Conservation (phyloP, 1,140 invertebrate species). For the Drosophila micromelanica region DNA sequence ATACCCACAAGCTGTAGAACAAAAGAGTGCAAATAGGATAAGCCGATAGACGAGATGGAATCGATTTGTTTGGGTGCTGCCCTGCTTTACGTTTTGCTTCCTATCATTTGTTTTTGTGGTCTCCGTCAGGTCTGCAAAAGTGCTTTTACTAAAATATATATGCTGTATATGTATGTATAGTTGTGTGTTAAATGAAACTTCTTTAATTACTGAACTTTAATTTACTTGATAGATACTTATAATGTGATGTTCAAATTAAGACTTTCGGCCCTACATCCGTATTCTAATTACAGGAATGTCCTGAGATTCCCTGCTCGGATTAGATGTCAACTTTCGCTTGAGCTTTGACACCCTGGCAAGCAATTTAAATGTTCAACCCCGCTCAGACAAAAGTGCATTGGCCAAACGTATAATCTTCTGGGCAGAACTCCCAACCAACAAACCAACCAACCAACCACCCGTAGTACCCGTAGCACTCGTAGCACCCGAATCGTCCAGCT, state of each 20-base stretch:
- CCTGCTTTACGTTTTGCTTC: not conserved
- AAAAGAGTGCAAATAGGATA: not conserved
- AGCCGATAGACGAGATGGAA: not conserved
- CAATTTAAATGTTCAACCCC: conserved; percentile 26
- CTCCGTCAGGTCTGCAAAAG: too few relatives aligned
- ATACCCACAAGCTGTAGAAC: not conserved
- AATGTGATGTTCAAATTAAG: too few relatives aligned
- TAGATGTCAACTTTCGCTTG: conserved; percentile 21
- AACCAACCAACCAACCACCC: not conserved
- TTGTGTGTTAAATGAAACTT: too few relatives aligned
- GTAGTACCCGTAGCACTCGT: too few relatives aligned
- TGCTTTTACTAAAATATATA: too few relatives aligned
- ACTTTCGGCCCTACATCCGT: not conserved
- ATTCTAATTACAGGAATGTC: not conserved
- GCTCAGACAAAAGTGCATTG: conserved; percentile 20
- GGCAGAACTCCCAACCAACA: not conserved
- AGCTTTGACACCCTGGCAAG: conserved; percentile 20
- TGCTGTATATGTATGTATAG: too few relatives aligned
- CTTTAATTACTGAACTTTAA: too few relatives aligned
- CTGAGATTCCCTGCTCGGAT: not conserved
- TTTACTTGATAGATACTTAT: too few relatives aligned
- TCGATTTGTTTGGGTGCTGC: not conserved
- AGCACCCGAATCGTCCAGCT: not conserved
- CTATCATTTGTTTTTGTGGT: not conserved
- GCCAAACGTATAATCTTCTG: not conserved